Conservation (phyloP, 2,888 invertebrate species). For the Emmelina monodactyla region DNA sequence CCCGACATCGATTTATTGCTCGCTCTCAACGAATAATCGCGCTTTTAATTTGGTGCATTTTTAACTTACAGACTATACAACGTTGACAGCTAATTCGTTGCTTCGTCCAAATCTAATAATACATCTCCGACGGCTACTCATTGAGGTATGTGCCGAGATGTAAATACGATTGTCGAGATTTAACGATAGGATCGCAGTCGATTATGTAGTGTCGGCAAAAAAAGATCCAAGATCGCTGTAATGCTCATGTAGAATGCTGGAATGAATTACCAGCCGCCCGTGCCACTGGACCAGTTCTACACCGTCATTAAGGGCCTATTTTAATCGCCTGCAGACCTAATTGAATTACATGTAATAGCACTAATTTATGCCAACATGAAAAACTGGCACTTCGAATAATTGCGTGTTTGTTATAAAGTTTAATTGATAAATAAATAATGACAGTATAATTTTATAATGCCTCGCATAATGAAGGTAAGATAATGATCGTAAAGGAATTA, state of each 20-base stretch:
- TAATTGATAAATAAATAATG: neutral
- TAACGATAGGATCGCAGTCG: no score
- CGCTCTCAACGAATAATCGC: constrained; percentile 23
- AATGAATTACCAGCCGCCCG: neutral
- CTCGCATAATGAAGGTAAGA: neutral
- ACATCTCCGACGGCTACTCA: no score
- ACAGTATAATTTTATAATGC: neutral
- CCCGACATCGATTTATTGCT: constrained; percentile 36
- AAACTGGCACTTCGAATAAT: constrained; percentile 19
- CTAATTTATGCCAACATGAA: constrained; percentile 19
- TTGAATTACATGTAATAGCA: constrained; percentile 31
- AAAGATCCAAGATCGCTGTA: no score
- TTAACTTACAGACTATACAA: neutral
- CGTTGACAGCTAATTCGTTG: neutral
- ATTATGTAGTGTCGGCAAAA: no score
- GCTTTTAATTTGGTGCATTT: constrained; percentile 8
- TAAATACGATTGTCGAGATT: no score
- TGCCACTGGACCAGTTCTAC: constrained; percentile 27
- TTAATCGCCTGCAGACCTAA: constrained; percentile 35
- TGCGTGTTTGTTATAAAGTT: constrained; percentile 11
- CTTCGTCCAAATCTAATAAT: constrained; percentile 6
- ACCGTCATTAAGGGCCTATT: constrained; percentile 33
- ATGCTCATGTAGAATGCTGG: neutral
- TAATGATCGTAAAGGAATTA: neutral
- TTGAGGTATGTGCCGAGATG: no score